phyloP scores from a whole-genome alignment of 2,113 vertebrate genomes.

The Ceyx melanurus region DNA sequence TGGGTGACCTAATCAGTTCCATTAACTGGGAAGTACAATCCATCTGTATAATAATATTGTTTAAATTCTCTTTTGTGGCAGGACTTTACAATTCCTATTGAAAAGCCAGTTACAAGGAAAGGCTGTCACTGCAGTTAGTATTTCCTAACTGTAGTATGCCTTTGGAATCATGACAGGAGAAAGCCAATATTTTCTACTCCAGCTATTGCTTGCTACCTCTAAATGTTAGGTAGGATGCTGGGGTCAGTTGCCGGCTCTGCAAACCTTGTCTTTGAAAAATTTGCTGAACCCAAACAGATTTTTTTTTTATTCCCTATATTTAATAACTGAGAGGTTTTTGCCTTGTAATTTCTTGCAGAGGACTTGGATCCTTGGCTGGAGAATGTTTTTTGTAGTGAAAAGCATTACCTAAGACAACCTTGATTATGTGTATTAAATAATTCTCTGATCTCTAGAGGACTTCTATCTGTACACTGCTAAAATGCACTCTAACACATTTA shows the following conservation, averaged over 20 bases:
- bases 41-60: not conserved
- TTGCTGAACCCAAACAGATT: not conserved
- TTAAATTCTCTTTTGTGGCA: not conserved
- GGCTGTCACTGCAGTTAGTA: not conserved
- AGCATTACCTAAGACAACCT: not conserved
- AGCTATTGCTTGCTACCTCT: not conserved
- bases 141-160: not conserved
- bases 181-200: not conserved
- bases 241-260: not conserved
- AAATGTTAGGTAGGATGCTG: not conserved
- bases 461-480: constrained; percentile 39
- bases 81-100: not conserved
- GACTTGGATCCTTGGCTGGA: not conserved
- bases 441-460: not conserved
- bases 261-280: not conserved
- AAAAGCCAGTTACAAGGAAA: not conserved
- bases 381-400: not conserved
- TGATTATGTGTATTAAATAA: not conserved
- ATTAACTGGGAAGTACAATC: not conserved
- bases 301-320: not conserved
- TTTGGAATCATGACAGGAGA: not conserved
- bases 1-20: not conserved
- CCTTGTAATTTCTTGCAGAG: not conserved
- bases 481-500: constrained; percentile 35
- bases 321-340: not conserved